phyloP scores from a whole-genome alignment of 2,113 vertebrate genomes.

The Dendrocopos noguchii region DNA sequence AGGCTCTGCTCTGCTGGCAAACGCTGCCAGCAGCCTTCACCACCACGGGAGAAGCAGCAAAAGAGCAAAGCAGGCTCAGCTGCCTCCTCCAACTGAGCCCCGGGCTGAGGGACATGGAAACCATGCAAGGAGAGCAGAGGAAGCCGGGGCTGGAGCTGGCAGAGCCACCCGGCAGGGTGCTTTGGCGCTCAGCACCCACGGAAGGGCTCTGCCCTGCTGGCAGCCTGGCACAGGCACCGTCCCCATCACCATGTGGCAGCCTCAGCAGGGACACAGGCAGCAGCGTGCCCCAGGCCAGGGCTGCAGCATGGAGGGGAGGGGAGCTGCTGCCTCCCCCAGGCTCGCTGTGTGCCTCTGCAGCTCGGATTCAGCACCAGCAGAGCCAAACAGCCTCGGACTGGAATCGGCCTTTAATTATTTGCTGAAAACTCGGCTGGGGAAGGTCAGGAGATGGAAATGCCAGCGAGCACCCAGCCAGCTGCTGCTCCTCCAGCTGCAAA shows the following conservation, averaged over 20 bases:
- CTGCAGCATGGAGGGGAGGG: neutral
- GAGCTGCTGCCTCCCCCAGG: neutral
- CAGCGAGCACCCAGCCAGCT: fast-evolving
- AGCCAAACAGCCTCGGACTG: neutral
- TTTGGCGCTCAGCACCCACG: neutral
- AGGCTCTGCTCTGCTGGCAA: neutral
- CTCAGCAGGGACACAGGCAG: neutral
- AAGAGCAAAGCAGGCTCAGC: constrained; percentile 22
- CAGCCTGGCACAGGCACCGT: neutral
- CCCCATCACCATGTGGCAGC: fast-evolving
- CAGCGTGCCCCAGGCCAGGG: neutral
- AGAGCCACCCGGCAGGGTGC: neutral
- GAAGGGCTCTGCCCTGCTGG: neutral
- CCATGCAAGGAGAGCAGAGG: fast-evolving
- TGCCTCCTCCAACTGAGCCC: neutral
- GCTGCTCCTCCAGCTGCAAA: neutral
- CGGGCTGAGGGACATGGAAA: neutral
- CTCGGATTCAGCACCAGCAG: neutral
- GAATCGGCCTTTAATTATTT: constrained; percentile 15
- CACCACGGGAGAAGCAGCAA: neutral
- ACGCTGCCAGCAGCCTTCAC: neutral
- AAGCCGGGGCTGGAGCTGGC: neutral
- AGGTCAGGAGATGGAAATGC: constrained; percentile 3
- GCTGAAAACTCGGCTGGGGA: neutral
- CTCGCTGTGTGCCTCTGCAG: neutral